Evolutionary conservation across 2,113 vertebrate species (phyloP).

Genomic region (Anguilla rostrata): DNA sequence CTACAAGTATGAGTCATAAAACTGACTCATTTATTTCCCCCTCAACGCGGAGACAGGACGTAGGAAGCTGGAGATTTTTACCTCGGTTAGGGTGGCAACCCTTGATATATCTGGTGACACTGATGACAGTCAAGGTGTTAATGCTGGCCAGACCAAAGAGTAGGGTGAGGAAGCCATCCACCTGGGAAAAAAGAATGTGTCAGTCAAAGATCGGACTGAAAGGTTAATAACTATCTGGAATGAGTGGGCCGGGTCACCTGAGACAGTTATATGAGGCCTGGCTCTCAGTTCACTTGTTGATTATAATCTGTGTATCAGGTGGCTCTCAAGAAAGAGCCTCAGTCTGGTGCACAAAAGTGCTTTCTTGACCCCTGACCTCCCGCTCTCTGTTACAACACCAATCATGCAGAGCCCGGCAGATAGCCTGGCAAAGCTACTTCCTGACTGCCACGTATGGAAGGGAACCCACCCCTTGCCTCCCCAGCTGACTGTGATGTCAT

Average conservation of each 20-base stretch:
- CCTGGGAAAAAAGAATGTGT: conserved; percentile 57
- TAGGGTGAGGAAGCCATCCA: conserved; percentile 82
- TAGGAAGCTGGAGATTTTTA: conserved; percentile 42
- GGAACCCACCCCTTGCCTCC: not conserved
- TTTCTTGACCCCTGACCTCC: not conserved
- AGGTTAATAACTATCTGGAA: not conserved
- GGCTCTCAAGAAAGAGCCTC: not conserved
- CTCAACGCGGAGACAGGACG: not conserved
- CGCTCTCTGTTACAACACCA: not conserved
- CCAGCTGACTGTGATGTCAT: not conserved
- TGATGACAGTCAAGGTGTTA: conserved; percentile 81
- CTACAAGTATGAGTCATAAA: not conserved
- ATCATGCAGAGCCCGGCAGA: not conserved
- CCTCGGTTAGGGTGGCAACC: conserved; percentile 72
- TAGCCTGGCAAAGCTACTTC: not conserved
- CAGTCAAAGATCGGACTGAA: not conserved
- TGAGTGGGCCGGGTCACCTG: not conserved
- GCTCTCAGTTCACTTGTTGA: not conserved
- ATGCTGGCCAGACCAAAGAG: conserved; percentile 82
- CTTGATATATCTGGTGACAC: conserved; percentile 78
- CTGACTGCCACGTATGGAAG: not conserved
- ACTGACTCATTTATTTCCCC: not conserved
- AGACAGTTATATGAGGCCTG: not conserved
- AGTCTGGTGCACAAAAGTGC: not conserved
- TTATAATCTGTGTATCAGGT: not conserved